Conservation (phyloP, 2,113 vertebrate genomes). For the Megaceryle torquata region DNA sequence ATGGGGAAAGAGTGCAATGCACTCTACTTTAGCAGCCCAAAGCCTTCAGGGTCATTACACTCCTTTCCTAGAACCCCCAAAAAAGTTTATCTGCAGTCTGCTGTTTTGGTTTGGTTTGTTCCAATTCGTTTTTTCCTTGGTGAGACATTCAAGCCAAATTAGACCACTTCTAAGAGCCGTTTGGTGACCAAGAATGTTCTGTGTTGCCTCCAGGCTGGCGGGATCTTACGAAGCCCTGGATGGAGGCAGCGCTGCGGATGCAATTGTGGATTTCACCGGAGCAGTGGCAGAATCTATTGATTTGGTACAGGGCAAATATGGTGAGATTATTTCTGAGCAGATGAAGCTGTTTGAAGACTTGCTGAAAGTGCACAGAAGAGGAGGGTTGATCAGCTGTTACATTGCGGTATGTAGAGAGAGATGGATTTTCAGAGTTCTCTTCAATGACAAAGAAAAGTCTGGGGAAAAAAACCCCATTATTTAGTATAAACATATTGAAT, state of each 20-base stretch:
- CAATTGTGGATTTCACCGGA: slow-evolving; percentile 94
- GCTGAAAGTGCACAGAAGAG: slow-evolving; percentile 81
- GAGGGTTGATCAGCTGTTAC: slow-evolving; percentile 90
- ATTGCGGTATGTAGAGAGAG: slow-evolving; percentile 73
- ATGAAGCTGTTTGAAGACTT: slow-evolving; percentile 86
- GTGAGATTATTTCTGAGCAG: slow-evolving; percentile 76
- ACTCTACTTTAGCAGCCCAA: background rate
- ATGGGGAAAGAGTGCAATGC: background rate
- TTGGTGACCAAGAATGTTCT: background rate
- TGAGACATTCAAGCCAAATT: background rate
- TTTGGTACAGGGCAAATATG: slow-evolving; percentile 77
- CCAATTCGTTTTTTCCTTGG: background rate
- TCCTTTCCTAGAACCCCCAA: background rate
- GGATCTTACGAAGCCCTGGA: slow-evolving; percentile 92
- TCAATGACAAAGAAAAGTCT: background rate
- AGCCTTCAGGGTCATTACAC: background rate
- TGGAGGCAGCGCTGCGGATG: slow-evolving; percentile 89
- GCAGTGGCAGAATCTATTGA: slow-evolving; percentile 86
- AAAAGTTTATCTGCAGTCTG: background rate
- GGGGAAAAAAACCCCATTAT: background rate
- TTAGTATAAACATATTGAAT: background rate
- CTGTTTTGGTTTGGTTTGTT: background rate
- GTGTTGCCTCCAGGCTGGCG: slow-evolving; percentile 77
- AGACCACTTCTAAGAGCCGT: background rate
- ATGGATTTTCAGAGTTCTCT: background rate